Evolutionary conservation across 23 tunicate genomes (phyloP).

Genomic region (Halocynthia aurantium): DNA sequence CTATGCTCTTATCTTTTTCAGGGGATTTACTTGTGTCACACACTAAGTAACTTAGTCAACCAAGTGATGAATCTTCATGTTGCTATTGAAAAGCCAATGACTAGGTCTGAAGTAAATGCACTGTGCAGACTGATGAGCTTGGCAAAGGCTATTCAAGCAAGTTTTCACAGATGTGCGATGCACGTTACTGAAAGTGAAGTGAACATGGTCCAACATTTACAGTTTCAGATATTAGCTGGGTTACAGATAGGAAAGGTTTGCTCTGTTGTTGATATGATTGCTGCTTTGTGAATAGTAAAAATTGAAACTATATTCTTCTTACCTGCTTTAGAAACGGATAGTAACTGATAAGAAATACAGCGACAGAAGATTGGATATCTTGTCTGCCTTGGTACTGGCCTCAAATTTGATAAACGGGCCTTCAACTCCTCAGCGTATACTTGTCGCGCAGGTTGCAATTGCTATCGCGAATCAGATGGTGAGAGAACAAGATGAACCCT

Average conservation of each 20-base stretch:
- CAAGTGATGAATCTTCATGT: conserved; percentile 71
- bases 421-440: conserved; percentile 71
- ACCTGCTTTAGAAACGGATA: conserved; percentile 34
- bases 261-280: background rate
- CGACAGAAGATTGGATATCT: conserved; percentile 69
- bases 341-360: conserved; percentile 80
- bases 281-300: background rate
- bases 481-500: background rate
- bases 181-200: conserved; percentile 30
- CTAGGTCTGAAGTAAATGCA: conserved; percentile 53
- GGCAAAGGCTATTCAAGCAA: conserved; percentile 51
- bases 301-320: background rate
- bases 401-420: conserved; percentile 48
- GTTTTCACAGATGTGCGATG: conserved; percentile 45
- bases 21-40: conserved; percentile 43
- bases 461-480: conserved; percentile 77
- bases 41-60: conserved; percentile 37
- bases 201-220: conserved; percentile 71
- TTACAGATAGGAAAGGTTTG: conserved; percentile 61
- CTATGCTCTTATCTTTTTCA: conserved; percentile 12
- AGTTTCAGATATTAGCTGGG: conserved; percentile 46
- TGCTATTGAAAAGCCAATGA: conserved; percentile 59
- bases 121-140: conserved; percentile 80
- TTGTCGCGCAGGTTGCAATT: conserved; percentile 62
- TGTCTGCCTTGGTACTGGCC: conserved; percentile 63